phyloP scores from a whole-genome alignment of 2,888 invertebrate species.

The Andrena minutula region DNA sequence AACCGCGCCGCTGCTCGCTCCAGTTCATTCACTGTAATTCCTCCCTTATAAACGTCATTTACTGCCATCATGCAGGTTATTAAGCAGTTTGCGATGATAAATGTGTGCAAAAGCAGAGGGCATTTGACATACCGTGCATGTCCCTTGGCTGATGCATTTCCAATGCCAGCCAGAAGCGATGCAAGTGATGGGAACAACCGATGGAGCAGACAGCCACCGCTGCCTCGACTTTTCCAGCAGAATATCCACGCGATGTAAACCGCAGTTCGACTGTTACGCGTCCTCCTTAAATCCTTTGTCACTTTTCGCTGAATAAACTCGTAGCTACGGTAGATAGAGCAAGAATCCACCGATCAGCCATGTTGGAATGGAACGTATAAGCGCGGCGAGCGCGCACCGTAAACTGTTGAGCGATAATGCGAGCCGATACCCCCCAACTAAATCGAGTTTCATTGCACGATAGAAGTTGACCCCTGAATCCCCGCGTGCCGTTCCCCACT shows the following conservation, averaged over 20 bases:
- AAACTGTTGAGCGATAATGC: slow-evolving; percentile 35
- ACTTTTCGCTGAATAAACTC: not conserved
- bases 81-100: not conserved
- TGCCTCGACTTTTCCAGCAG: no score
- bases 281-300: not conserved
- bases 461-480: slow-evolving; percentile 36
- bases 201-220: no score
- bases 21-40: not conserved
- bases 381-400: slow-evolving; percentile 19
- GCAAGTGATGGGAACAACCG: no score
- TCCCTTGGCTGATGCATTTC: not conserved
- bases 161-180: not conserved
- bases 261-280: not conserved
- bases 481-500: slow-evolving; percentile 34
- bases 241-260: no score
- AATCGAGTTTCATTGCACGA: slow-evolving; percentile 43
- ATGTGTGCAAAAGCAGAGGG: not conserved
- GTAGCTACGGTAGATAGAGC: not conserved
- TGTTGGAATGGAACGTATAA: not conserved
- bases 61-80: not conserved
- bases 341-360: not conserved
- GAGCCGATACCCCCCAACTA: slow-evolving; percentile 43
- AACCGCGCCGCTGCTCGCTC: not conserved
- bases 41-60: slow-evolving; percentile 1
- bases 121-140: not conserved